phyloP scores from a whole-genome alignment of 2,113 vertebrate species.

The Balaeniceps rex region DNA sequence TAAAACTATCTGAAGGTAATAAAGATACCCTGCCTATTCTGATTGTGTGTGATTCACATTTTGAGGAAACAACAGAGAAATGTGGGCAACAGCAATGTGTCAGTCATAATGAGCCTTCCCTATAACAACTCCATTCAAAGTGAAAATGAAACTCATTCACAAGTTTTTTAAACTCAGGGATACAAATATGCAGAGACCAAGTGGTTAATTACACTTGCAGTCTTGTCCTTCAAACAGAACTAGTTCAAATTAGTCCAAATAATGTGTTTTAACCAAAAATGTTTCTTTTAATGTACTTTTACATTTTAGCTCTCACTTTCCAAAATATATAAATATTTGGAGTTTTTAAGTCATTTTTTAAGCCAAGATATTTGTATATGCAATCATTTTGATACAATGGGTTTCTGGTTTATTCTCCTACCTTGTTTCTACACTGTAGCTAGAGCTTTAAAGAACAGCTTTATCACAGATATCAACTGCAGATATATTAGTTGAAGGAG shows the following conservation, averaged over 20 bases:
- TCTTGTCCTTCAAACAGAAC: not conserved
- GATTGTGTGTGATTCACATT: not conserved
- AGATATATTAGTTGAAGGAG: not conserved
- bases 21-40: not conserved
- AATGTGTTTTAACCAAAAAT: not conserved
- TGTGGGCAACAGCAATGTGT: not conserved
- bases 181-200: not conserved
- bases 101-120: not conserved
- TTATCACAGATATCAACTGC: not conserved
- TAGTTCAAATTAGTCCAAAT: not conserved
- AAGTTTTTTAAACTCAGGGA: not conserved
- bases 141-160: constrained; percentile 15
- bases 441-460: not conserved
- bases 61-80: not conserved
- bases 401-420: not conserved
- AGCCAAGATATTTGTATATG: not conserved
- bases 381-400: not conserved
- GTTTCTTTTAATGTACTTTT: not conserved
- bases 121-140: not conserved
- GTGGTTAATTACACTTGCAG: not conserved
- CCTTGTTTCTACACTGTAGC: not conserved
- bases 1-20: not conserved
- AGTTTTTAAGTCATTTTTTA: not conserved
- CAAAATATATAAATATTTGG: not conserved
- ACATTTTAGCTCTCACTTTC: not conserved